Evolutionary conservation across 2,797 vertebrate species (phyloP).

Genomic region (Bovichtus variegatus): DNA sequence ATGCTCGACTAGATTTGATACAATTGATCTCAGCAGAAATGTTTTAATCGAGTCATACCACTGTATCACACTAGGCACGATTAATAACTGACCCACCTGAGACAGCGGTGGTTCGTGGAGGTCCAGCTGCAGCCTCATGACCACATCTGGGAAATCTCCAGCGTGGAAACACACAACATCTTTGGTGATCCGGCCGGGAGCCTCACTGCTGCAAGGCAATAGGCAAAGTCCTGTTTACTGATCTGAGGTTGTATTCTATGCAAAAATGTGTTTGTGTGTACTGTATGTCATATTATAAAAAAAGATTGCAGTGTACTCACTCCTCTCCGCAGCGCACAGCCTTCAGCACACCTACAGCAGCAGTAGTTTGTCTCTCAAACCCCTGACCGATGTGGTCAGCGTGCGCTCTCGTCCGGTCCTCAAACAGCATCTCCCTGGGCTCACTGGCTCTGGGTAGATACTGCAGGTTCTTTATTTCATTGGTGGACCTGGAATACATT

Average conservation of each 20-base stretch:
- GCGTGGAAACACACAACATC: conserved; percentile 97
- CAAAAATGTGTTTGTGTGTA: no score
- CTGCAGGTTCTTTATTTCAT: conserved; percentile 99
- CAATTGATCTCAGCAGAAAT: neutral
- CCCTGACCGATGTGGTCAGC: conserved; percentile 99
- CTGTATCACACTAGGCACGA: neutral
- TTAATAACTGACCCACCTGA: conserved; percentile 82
- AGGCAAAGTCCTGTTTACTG: conserved; percentile 19
- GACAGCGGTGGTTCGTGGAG: conserved; percentile 95
- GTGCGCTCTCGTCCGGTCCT: conserved; percentile 97
- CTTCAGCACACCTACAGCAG: conserved; percentile 97
- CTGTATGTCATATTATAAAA: neutral
- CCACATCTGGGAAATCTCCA: conserved; percentile 94
- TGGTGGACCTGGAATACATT: conserved; percentile 91
- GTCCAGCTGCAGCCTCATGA: conserved; percentile 94
- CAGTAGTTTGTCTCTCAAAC: conserved; percentile 97
- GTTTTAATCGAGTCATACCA: no score
- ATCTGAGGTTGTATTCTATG: conserved; percentile 3
- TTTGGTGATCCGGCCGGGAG: conserved; percentile 92
- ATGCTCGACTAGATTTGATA: neutral
- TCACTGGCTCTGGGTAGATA: conserved; percentile 98
- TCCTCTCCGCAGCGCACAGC: conserved; percentile 96
- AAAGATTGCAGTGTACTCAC: conserved; percentile 75
- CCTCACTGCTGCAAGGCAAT: conserved; percentile 77
- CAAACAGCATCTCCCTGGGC: conserved; percentile 98